A percentile compares a stretch with the other conserved stretches of the same genome.
phyloP scores from a whole-genome alignment of 2,113 vertebrate species.

The Spea multiplicata region DNA sequence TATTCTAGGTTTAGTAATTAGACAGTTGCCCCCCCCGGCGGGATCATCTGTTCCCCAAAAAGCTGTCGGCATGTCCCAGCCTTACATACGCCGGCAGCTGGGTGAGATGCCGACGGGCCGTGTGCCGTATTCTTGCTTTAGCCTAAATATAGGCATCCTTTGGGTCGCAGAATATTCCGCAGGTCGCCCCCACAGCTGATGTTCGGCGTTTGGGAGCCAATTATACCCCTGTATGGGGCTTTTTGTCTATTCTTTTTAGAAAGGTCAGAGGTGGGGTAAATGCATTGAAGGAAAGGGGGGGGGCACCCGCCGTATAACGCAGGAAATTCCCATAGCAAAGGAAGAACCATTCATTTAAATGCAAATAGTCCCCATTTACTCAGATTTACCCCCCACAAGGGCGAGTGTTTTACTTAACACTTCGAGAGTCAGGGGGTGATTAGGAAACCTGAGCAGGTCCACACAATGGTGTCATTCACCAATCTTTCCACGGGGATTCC shows the following conservation, averaged over 20 bases:
- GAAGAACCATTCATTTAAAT: constrained; percentile 21
- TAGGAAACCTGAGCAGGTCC: too few relatives aligned
- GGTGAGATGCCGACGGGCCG: background rate
- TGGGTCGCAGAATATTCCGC: background rate
- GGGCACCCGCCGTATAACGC: background rate
- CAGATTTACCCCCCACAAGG: background rate
- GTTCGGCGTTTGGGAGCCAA: background rate
- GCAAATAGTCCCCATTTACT: constrained; percentile 5
- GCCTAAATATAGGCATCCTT: constrained; percentile 29
- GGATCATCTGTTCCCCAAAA: too few relatives aligned
- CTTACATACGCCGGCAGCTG: too few relatives aligned
- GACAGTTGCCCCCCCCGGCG: too few relatives aligned
- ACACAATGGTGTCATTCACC: too few relatives aligned
- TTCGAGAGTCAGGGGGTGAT: too few relatives aligned
- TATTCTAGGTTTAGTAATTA: too few relatives aligned
- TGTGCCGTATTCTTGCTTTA: background rate
- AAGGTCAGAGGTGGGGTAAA: background rate
- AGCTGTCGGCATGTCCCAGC: too few relatives aligned
- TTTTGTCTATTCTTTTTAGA: background rate
- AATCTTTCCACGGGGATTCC: too few relatives aligned
- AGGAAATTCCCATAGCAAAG: background rate
- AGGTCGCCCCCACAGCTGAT: background rate
- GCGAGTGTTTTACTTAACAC: background rate
- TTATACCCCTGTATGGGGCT: background rate
- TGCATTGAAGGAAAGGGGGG: background rate